These are phyloP conservation scores for Julus scandinavius DNA, from an alignment of 2,888 invertebrate genomes.

Conservation along the genomic window DNA sequence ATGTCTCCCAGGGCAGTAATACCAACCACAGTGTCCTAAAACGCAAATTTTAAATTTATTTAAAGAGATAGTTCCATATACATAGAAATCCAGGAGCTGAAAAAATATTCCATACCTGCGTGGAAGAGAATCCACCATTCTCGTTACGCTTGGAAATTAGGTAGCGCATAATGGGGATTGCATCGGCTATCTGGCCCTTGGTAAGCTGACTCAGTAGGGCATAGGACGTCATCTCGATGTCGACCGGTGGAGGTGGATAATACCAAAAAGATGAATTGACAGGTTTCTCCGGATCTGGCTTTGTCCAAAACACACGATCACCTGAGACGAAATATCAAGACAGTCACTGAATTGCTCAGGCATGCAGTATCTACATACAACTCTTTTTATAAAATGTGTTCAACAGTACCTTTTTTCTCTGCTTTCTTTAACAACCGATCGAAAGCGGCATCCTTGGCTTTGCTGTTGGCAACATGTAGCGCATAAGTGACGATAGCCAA, in stretches of 20 bases:
- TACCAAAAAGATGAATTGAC: conserved; percentile 36
- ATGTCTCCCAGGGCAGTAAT: conserved; percentile 66
- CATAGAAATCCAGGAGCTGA: no score
- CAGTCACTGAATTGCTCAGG: background rate
- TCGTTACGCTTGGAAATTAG: conserved; percentile 76
- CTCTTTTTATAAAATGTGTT: no score
- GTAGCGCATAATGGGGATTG: conserved; percentile 78
- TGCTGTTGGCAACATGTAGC: conserved; percentile 79
- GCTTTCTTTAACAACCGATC: conserved; percentile 72
- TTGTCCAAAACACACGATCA: conserved; percentile 54
- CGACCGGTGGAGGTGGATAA: conserved; percentile 68
- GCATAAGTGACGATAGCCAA: conserved; percentile 81
- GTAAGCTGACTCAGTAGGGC: conserved; percentile 77
- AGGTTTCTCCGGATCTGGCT: conserved; percentile 16
- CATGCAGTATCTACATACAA: conserved; percentile 61
- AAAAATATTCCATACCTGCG: conserved; percentile 68
- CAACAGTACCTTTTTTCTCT: conserved; percentile 56
- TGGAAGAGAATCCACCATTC: conserved; percentile 78
- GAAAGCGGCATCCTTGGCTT: conserved; percentile 75
- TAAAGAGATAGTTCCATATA: no score
- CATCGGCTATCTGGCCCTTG: conserved; percentile 67
- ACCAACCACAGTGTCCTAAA: conserved; percentile 66
- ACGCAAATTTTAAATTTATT: conserved; percentile 51
- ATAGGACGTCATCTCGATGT: conserved; percentile 90
- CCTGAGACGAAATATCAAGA: background rate